A percentile compares a stretch with the other conserved stretches of the same genome.
Evolutionary conservation across 2,113 vertebrate species (phyloP).

Genomic region (Pleuronectes platessa): DNA sequence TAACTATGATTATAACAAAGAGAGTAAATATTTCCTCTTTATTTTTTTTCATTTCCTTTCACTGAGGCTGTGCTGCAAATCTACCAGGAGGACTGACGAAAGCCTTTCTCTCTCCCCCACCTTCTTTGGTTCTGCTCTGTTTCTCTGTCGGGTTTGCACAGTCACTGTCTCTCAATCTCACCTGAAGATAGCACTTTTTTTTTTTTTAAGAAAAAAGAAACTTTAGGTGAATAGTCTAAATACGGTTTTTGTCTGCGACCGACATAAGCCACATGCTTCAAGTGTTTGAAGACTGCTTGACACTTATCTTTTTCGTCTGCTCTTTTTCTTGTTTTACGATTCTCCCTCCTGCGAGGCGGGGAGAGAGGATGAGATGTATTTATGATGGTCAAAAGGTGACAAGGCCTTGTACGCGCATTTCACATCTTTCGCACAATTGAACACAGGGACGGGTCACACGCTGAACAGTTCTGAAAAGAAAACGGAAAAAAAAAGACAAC

Average conservation of each 20-base stretch:
- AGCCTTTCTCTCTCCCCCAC: constrained; percentile 32
- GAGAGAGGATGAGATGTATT: constrained; percentile 61
- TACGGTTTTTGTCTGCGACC: constrained; percentile 71
- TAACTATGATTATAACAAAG: constrained; percentile 79
- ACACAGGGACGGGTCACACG: constrained; percentile 65
- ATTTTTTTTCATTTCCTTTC: constrained; percentile 75
- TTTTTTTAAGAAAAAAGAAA: constrained; percentile 51
- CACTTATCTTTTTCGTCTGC: constrained; percentile 61
- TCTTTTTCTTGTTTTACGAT: constrained; percentile 70
- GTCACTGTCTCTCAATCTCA: constrained; percentile 67
- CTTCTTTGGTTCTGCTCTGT: constrained; percentile 46
- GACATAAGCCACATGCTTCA: constrained; percentile 69
- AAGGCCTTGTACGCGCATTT: constrained; percentile 64
- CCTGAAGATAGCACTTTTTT: constrained; percentile 72
- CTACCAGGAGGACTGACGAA: constrained; percentile 70
- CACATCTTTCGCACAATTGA: constrained; percentile 78
- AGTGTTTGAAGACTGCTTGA: constrained; percentile 74
- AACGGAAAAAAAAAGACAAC: constrained; percentile 12
- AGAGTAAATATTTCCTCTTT: constrained; percentile 80
- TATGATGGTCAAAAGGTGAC: constrained; percentile 65
- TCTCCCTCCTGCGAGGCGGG: constrained; percentile 45
- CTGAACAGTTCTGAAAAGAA: constrained; percentile 62
- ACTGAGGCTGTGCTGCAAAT: constrained; percentile 68
- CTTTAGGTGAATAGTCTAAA: constrained; percentile 66
- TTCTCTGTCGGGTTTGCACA: constrained; percentile 61